Evolutionary conservation across 2,113 vertebrate species (phyloP), one percentile per base, ranked within the genome.

Genomic region (Pygoscelis antarcticus): DNA sequence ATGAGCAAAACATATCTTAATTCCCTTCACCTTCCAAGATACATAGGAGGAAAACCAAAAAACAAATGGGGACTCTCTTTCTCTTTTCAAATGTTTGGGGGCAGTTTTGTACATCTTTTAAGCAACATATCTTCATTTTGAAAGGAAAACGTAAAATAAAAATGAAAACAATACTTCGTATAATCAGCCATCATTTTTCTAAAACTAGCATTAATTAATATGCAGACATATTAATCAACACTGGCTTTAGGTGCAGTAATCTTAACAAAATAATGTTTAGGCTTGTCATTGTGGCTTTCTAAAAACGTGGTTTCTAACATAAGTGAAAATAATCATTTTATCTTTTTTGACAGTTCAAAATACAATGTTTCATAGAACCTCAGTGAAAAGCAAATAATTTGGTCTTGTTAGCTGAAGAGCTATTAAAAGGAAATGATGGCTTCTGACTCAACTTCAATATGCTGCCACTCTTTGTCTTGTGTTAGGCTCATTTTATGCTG

Each of bases 41-140:
- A 71, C 2, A 44, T 19, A 79, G 11, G 9, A 83, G 8, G 44
- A 85, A 94, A 95, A 70, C 5, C 7, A 65, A 29, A 65, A 51
- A 62, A 57, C 4, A 89, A 91, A 78, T 5, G 4, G 13, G 17
- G 6, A 68, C 23, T 58, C 22, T 22, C 40, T 68, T 58, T 32
- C 16, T 81, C 46, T 75, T 87, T 88, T 79, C 54, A 36, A 58
- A 62, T 71, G 51, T 42, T 44, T 2, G 5, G 7, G 36, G 19
- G 7, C 13, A 36, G 93, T 94, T 97, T 97, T 97, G 96, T 93
- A 97, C 95, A 97, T 97, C 94, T 96, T 94, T 80, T 38, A 93
- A 97, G 89, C 75, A 94, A 87, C 13, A 16, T 71, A 89, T 81
- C 36, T 88, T 95, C 30, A 90, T 94, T 96, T 88, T 90, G 66